These are phyloP conservation scores for Dasypolia templi DNA, from an alignment of 2,888 invertebrate genomes.

Conservation along the genomic window DNA sequence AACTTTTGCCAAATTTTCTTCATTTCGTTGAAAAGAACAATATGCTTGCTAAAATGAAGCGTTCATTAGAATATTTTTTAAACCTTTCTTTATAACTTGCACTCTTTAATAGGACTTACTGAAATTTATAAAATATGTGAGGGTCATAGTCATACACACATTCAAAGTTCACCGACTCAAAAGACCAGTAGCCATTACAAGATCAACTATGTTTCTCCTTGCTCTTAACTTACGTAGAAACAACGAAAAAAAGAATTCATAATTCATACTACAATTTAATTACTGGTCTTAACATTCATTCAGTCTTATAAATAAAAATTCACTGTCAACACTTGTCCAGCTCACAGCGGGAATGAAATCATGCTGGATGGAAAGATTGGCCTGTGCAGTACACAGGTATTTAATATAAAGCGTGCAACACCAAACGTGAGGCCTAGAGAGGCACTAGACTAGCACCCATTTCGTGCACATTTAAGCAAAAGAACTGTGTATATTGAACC, in stretches of 20 bases:
- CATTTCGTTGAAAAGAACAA: slow-evolving; percentile 60
- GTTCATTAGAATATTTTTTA: slow-evolving; percentile 59
- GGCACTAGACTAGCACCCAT: slow-evolving; percentile 53
- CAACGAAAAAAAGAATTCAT: slow-evolving; percentile 22
- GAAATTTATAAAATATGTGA: slow-evolving; percentile 16
- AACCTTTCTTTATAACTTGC: slow-evolving; percentile 54
- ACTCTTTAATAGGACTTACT: slow-evolving; percentile 30
- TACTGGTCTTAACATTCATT: slow-evolving; percentile 42
- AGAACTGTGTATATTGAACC: slow-evolving; percentile 49
- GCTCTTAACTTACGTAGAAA: neutral
- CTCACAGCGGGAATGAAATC: slow-evolving; percentile 77
- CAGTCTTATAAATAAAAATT: slow-evolving; percentile 41
- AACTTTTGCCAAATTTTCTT: neutral
- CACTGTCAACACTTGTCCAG: slow-evolving; percentile 79
- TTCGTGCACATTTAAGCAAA: slow-evolving; percentile 71
- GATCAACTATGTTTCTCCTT: slow-evolving; percentile 26
- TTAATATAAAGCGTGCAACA: slow-evolving; percentile 87
- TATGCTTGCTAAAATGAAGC: slow-evolving; percentile 65
- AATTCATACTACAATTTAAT: slow-evolving; percentile 12
- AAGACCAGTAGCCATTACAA: slow-evolving; percentile 34
- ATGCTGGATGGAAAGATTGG: slow-evolving; percentile 81
- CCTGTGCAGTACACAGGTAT: slow-evolving; percentile 76
- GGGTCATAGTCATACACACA: slow-evolving; percentile 14
- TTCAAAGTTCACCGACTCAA: slow-evolving; percentile 16
- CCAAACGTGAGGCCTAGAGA: slow-evolving; percentile 77